These are phyloP conservation scores for Campoplex nolae DNA, from an alignment of 2,888 invertebrate species.

Conservation along the genomic window DNA sequence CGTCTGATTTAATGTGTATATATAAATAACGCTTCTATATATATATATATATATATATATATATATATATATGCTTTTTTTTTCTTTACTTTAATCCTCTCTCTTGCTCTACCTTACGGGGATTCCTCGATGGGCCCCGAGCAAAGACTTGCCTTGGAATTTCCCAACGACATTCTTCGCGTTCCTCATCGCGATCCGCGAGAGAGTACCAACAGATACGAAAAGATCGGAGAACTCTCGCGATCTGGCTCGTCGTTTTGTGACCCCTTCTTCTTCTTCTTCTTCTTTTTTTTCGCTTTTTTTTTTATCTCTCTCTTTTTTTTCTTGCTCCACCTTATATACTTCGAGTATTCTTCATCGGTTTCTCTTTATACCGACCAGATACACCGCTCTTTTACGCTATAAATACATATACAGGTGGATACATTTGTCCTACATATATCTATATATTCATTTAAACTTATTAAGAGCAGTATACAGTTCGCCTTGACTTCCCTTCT, in stretches of 20 bases:
- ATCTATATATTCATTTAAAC: neutral
- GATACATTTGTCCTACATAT: neutral
- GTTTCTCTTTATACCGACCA: slow-evolving; percentile 35
- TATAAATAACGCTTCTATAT: slow-evolving; percentile 8
- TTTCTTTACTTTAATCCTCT: neutral
- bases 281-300: slow-evolving; percentile 8
- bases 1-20: slow-evolving; percentile 3
- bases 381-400: slow-evolving; percentile 34
- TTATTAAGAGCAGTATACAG: neutral
- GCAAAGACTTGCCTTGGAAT: slow-evolving; percentile 71
- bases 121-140: slow-evolving; percentile 52
- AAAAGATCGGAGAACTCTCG: slow-evolving; percentile 57
- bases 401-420: slow-evolving; percentile 6
- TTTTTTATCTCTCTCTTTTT: neutral
- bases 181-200: slow-evolving; percentile 63
- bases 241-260: slow-evolving; percentile 53
- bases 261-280: slow-evolving; percentile 48
- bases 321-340: slow-evolving; percentile 39
- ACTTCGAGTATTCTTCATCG: slow-evolving; percentile 45
- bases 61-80: slow-evolving; percentile 20
- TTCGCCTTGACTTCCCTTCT: slow-evolving; percentile 60
- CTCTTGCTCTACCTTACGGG: slow-evolving; percentile 50
- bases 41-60: slow-evolving; percentile 14
- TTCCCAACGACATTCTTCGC: slow-evolving; percentile 73
- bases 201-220: slow-evolving; percentile 48